Percentiles rank a stretch among this genome's conserved stretches.
Conservation (phyloP, 2,113 vertebrate genomes). For the Genyomyrus donnyi region DNA sequence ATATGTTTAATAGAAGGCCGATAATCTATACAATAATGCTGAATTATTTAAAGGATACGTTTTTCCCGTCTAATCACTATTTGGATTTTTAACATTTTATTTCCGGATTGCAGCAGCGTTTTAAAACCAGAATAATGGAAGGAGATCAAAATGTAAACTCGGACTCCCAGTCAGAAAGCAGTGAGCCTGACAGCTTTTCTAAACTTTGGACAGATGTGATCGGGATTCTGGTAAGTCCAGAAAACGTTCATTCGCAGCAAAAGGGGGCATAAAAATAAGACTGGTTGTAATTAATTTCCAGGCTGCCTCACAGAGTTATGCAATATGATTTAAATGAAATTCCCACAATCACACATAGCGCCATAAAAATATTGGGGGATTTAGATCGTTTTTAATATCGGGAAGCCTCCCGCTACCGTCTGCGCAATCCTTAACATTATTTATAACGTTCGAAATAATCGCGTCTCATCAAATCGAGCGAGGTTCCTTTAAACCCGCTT, state of each 20-base stretch:
- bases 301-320: neutral
- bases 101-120: neutral
- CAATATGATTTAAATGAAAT: neutral
- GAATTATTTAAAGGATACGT: neutral
- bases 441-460: neutral
- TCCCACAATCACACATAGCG: neutral
- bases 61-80: neutral
- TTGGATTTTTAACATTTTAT: neutral
- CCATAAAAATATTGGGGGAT: neutral
- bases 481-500: neutral
- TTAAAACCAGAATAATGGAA: conserved; percentile 41
- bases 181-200: conserved; percentile 57
- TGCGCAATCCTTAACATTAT: neutral
- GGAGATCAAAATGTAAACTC: conserved; percentile 30
- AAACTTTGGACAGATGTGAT: conserved; percentile 71
- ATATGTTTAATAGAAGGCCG: neutral
- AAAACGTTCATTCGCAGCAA: neutral
- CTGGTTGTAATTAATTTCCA: neutral
- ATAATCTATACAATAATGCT: neutral
- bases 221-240: conserved; percentile 72
- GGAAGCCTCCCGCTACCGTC: neutral
- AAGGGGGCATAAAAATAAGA: neutral
- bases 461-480: neutral
- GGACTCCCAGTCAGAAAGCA: conserved; percentile 33
- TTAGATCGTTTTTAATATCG: neutral